A percentile compares a stretch with the other conserved stretches of the same genome.
phyloP scores from a whole-genome alignment of 2,888 invertebrate genomes.

The Drosophila nigricruria region DNA sequence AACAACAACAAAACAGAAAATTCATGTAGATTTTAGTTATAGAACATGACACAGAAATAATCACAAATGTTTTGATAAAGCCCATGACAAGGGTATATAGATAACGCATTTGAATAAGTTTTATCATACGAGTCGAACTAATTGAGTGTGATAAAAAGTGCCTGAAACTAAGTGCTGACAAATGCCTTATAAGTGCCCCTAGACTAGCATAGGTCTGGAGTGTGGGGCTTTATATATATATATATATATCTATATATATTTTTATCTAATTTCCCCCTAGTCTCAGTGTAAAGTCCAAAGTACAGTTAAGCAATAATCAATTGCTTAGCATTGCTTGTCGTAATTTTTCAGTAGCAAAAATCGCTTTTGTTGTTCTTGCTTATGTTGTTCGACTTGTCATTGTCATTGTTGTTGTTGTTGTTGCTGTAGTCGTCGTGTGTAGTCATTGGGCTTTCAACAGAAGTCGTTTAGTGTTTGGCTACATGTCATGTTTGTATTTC shows the following conservation, averaged over 20 bases:
- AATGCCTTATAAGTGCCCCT: constrained; percentile 35
- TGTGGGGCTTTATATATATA: not conserved
- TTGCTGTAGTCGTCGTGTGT: constrained; percentile 24
- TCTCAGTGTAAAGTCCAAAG: constrained; percentile 61
- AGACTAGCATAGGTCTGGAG: not conserved
- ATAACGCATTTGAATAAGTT: constrained; percentile 60
- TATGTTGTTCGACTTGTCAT: constrained; percentile 55
- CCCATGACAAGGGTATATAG: constrained; percentile 39
- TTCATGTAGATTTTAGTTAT: constrained; percentile 55
- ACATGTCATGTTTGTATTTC: constrained; percentile 66
- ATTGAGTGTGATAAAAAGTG: constrained; percentile 78
- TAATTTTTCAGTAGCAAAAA: constrained; percentile 60
- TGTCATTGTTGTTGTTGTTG: constrained; percentile 23
- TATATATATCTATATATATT: not conserved
- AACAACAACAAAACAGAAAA: constrained; percentile 30
- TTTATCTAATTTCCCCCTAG: constrained; percentile 32
- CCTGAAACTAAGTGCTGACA: constrained; percentile 57
- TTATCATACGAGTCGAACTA: constrained; percentile 63
- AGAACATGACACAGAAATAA: constrained; percentile 79
- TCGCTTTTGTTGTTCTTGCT: constrained; percentile 31
- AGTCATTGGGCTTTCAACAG: constrained; percentile 73
- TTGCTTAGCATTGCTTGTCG: constrained; percentile 67
- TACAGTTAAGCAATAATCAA: constrained; percentile 76
- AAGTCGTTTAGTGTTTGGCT: constrained; percentile 71
- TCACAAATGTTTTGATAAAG: constrained; percentile 78